phyloP scores from a whole-genome alignment of 2,113 vertebrate genomes.

The Helogale parvula region DNA sequence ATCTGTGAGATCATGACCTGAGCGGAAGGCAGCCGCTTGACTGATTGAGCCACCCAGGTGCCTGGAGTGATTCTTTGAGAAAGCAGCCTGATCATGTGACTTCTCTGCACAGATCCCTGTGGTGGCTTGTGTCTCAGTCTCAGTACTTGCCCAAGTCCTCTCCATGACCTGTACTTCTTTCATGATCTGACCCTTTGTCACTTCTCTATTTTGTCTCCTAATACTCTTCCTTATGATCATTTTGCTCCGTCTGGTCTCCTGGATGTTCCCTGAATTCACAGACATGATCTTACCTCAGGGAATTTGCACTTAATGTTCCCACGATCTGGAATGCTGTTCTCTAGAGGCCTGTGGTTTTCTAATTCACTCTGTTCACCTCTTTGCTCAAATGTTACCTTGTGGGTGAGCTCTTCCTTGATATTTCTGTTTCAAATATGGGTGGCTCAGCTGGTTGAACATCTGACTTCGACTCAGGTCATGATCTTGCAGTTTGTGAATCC shows the following conservation, averaged over 20 bases:
- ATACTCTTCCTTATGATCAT: neutral
- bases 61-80: neutral
- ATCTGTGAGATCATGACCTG: no score
- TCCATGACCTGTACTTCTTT: accelerated
- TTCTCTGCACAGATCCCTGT: neutral
- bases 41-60: no score
- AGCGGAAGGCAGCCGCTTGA: no score
- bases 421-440: neutral
- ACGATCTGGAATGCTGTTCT: neutral
- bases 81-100: neutral
- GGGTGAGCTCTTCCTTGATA: neutral
- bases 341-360: neutral
- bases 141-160: no score
- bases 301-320: neutral
- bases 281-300: neutral
- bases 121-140: accelerated
- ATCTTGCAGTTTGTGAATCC: no score
- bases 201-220: neutral
- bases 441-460: no score
- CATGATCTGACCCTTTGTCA: neutral
- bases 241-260: neutral
- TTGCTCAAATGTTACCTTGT: neutral
- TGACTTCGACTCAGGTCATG: no score
- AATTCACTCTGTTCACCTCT: neutral
- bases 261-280: neutral